Base-by-base conservation (phyloP, 2,113 vertebrate species). In the Varanus komodoensis region DNA sequence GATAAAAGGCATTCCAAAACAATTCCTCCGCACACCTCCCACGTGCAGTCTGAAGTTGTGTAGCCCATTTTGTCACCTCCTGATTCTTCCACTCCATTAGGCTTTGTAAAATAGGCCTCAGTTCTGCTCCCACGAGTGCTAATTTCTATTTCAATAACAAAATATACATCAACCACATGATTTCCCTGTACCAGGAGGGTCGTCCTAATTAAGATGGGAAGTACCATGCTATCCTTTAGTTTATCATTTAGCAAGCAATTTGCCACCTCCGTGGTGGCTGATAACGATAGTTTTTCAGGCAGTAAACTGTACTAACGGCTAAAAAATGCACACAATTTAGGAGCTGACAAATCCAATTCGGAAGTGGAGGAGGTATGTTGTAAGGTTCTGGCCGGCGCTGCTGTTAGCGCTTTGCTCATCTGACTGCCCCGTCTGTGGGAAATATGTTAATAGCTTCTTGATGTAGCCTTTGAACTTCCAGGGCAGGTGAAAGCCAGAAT, bases 341-440 rank as follows among this genome's bases (percentile, higher is more conserved):
- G 93, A 96, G 25, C 94, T 97, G 97, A 96, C 97, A 97, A 48
- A 84, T 97, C 96, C 94, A 96, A 96, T 98, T 97, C 90, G 84
- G 91, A 95, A 95, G 94, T 77, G 86, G 48, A 89, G 89, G 92
- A 94, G 84, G 87, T 74, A 11, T 1, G 0, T 11, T 27, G 68
- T 82, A 94, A 92, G 96, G 94, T 93, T 96, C 96, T 94, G 94
- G 94, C 96, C 93, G 94, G 94, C 94, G 93, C 83, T 92, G 61
- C 84, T 96, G 50, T 69, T 95, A 97, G 96, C 94, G 93, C 96
- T 88, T 91, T 86, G 9, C 50, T 95, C 91, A 29, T 94, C 87
- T n/a, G n/a, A 82, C 78, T 84, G 69, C 44, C 77, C 29, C 50
- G 64, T 80, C 74, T 88, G 81, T 91, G 87, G 89, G 83, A 95